Percentiles rank a stretch among this genome's conserved stretches.
Conservation (phyloP, 2,113 vertebrate genomes). For the Cnemophilus loriae region DNA sequence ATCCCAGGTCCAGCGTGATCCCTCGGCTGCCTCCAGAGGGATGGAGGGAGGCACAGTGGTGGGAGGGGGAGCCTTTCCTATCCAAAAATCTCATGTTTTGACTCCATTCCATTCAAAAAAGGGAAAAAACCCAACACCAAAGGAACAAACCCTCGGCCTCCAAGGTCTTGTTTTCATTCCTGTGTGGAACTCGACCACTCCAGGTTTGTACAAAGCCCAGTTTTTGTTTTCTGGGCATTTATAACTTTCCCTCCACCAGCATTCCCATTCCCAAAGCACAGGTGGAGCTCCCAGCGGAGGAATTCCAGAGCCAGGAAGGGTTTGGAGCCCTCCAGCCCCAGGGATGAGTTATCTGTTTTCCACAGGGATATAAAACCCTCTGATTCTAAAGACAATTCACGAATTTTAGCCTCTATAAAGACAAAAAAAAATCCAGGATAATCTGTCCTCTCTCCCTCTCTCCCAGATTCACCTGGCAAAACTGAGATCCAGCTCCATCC, state of each 20-base stretch:
- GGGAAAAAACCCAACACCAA: background rate
- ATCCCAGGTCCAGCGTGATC: background rate
- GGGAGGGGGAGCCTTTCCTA: conserved; percentile 5
- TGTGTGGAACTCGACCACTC: background rate
- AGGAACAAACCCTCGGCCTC: background rate
- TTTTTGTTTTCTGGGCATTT: background rate
- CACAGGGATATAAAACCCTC: background rate
- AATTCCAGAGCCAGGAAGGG: background rate
- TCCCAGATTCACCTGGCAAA: background rate
- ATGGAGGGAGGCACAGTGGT: background rate
- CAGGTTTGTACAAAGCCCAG: background rate
- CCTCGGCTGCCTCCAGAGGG: background rate
- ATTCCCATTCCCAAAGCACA: accelerated
- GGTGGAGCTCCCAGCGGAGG: background rate
- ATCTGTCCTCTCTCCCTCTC: background rate
- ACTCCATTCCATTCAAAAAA: background rate
- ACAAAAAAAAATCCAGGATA: background rate
- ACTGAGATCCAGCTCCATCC: background rate
- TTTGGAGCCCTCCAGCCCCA: background rate
- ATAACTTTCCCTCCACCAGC: background rate
- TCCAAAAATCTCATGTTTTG: background rate
- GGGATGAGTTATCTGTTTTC: background rate
- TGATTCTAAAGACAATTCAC: background rate
- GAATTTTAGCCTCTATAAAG: background rate
- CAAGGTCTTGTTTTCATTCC: background rate